These are phyloP conservation scores for Takifugu bimaculatus DNA, from an alignment of 2,113 vertebrate species.

Conservation along the genomic window DNA sequence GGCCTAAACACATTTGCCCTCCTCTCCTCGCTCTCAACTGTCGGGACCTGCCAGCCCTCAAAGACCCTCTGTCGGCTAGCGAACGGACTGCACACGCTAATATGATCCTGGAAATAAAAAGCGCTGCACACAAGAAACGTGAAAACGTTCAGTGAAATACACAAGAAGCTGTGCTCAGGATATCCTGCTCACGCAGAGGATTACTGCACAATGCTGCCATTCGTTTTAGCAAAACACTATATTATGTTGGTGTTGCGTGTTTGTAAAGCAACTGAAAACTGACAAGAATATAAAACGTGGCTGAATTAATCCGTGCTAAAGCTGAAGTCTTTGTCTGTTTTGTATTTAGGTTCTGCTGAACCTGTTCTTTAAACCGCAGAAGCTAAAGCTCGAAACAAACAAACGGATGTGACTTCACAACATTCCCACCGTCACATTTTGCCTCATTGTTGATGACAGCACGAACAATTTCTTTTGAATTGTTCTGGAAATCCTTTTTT, in stretches of 20 bases:
- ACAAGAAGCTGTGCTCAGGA: neutral
- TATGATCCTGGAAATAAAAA: neutral
- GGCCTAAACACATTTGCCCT: constrained; percentile 63
- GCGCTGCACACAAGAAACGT: neutral
- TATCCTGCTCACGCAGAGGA: neutral
- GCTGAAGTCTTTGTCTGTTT: neutral
- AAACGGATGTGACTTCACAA: neutral
- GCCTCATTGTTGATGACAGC: constrained; percentile 3
- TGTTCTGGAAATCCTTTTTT: neutral
- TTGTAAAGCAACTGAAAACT: no score
- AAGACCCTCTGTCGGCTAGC: constrained; percentile 59
- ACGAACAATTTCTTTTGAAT: neutral
- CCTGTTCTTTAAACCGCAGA: constrained; percentile 2
- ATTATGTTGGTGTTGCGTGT: no score
- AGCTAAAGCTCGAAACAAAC: constrained; percentile 1
- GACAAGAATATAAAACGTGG: neutral
- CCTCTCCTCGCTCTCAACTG: constrained; percentile 51
- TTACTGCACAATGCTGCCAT: neutral
- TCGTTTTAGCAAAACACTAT: no score
- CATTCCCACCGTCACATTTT: neutral
- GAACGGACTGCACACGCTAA: constrained; percentile 39
- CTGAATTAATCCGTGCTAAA: no score
- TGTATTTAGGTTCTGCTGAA: neutral
- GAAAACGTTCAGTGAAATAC: neutral
- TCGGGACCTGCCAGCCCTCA: constrained; percentile 67